These are phyloP conservation scores for Ectropis grisescens DNA, from an alignment of 1,140 invertebrate genomes.

Conservation along the genomic window DNA sequence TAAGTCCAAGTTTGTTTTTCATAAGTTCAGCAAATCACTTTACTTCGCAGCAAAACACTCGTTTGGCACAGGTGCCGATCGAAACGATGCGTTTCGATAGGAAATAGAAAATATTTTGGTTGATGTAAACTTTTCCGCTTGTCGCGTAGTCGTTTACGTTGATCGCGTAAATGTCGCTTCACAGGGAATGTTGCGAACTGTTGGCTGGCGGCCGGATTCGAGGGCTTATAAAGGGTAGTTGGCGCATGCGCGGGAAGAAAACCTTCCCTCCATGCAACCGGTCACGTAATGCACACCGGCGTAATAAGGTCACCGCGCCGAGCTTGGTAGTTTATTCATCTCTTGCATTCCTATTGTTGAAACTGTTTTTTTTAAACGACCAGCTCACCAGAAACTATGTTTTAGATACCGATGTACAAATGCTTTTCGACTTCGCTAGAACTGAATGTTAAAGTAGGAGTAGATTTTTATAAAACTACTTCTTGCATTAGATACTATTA, in stretches of 20 bases:
- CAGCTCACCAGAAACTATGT: too few species aligned
- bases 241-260: constrained; percentile 32
- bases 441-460: too few species aligned
- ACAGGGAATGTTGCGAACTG: constrained; percentile 31
- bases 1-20: constrained; percentile 50
- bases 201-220: constrained; percentile 10
- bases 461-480: too few species aligned
- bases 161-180: constrained; percentile 19
- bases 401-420: too few species aligned
- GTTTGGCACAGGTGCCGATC: too few species aligned
- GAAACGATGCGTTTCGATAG: too few species aligned
- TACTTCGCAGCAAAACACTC: too few species aligned
- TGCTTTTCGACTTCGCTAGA: too few species aligned
- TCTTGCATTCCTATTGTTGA: too few species aligned
- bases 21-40: constrained; percentile 34
- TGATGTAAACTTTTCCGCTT: constrained; percentile 33
- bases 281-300: constrained; percentile 15
- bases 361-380: too few species aligned
- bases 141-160: constrained; percentile 14
- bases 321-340: too few species aligned
- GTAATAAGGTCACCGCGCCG: background rate
- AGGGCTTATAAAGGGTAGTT: constrained; percentile 28
- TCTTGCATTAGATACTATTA: too few species aligned
- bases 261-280: constrained; percentile 9
- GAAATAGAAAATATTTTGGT: constrained; percentile 12